Percentiles rank a stretch among this genome's conserved stretches.
phyloP scores from a whole-genome alignment of 2,797 vertebrate genomes.

The Leptodactylus fallax region DNA sequence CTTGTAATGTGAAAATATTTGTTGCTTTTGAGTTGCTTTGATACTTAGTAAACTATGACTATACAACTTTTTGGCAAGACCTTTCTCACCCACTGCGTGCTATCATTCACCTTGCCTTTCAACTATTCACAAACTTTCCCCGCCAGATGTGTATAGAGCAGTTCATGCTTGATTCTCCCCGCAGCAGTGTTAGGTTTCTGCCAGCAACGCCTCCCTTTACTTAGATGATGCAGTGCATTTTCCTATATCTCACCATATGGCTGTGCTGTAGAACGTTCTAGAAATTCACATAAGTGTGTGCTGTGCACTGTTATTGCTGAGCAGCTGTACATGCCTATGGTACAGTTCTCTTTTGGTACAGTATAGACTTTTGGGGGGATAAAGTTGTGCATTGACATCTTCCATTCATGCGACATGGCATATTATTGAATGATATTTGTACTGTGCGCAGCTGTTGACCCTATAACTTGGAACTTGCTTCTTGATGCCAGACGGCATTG shows the following conservation, averaged over 20 bases:
- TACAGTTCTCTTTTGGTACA: background rate
- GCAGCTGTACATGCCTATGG: background rate
- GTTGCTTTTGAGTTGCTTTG: background rate
- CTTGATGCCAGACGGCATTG: slow-evolving; percentile 9
- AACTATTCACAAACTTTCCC: slow-evolving; percentile 1
- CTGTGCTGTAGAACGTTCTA: slow-evolving; percentile 26
- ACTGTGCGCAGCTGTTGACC: background rate
- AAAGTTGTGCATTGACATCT: background rate
- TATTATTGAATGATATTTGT: background rate
- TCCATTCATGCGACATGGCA: slow-evolving; percentile 3
- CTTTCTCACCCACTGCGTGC: background rate
- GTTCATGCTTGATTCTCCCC: background rate
- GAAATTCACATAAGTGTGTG: background rate
- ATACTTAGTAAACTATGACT: no score
- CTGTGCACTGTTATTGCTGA: background rate
- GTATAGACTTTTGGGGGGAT: background rate
- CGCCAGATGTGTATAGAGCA: background rate
- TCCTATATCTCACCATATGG: slow-evolving; percentile 16
- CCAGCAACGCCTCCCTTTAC: slow-evolving; percentile 2
- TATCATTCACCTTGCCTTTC: background rate
- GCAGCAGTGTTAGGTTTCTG: background rate
- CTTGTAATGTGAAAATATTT: background rate
- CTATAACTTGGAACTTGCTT: slow-evolving; percentile 2
- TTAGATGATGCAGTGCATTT: slow-evolving; percentile 11
- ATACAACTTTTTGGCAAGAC: background rate